These are phyloP conservation scores for Lathronympha strigana DNA, from an alignment of 2,888 invertebrate genomes.

Conservation along the genomic window DNA sequence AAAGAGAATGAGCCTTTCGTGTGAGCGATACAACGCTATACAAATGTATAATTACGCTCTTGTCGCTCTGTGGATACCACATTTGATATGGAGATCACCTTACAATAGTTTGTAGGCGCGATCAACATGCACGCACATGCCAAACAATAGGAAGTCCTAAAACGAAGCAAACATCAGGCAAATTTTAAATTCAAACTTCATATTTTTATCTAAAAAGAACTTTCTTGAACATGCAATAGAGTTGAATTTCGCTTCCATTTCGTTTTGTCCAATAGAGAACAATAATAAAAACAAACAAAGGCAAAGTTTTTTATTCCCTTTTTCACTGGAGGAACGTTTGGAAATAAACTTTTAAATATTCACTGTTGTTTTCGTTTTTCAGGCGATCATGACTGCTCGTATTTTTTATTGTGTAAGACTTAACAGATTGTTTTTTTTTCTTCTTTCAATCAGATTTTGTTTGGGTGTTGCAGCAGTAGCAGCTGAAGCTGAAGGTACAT, in stretches of 20 bases:
- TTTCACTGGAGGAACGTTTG: constrained; percentile 37
- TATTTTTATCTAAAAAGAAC: not conserved
- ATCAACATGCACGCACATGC: not conserved
- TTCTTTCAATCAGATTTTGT: too few relatives aligned
- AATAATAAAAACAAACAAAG: constrained; percentile 41
- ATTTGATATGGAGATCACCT: not conserved
- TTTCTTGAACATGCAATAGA: not conserved
- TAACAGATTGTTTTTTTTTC: not conserved
- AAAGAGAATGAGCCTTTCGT: too few relatives aligned
- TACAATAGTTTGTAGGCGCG: not conserved
- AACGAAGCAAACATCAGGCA: constrained; percentile 37
- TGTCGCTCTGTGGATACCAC: too few relatives aligned
- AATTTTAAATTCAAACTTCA: constrained; percentile 28
- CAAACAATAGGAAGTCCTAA: not conserved
- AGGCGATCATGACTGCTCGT: not conserved
- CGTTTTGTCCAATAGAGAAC: constrained; percentile 27
- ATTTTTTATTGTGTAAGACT: not conserved
- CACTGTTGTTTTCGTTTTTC: constrained; percentile 19
- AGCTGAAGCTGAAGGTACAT: too few relatives aligned
- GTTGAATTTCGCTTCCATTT: not conserved
- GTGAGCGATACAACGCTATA: too few relatives aligned
- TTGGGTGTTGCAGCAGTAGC: too few relatives aligned
- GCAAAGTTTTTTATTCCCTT: constrained; percentile 50
- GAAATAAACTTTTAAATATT: constrained; percentile 38
- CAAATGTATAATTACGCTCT: too few relatives aligned